These are phyloP conservation scores for Aselliscus stoliczkanus DNA, from an alignment of 2,797 vertebrate genomes.

Conservation along the genomic window DNA sequence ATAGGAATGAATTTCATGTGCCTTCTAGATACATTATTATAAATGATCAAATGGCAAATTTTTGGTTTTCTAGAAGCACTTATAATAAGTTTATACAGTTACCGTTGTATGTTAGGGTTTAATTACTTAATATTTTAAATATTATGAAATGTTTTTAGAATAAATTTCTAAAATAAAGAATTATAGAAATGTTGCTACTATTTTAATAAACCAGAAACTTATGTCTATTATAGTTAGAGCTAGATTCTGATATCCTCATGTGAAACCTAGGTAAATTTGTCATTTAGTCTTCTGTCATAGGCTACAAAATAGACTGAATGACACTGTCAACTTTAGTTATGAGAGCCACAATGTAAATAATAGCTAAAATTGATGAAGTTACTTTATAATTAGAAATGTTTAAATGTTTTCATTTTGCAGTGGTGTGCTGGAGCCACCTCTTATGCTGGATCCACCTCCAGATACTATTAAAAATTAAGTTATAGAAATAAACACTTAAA, in stretches of 20 bases:
- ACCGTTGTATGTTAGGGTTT: slow-evolving; percentile 2
- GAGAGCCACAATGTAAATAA: neutral
- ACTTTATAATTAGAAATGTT: neutral
- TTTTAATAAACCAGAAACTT: slow-evolving; percentile 2
- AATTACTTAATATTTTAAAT: slow-evolving; percentile 27
- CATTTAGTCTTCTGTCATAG: neutral
- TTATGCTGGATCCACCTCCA: neutral
- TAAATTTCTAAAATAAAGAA: slow-evolving; percentile 33
- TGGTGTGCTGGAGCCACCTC: neutral
- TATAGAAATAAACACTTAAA: neutral
- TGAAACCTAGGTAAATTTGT: slow-evolving; percentile 21
- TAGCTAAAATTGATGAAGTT: neutral
- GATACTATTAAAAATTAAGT: neutral
- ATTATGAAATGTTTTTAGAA: slow-evolving; percentile 6
- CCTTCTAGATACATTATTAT: neutral
- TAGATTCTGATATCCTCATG: neutral
- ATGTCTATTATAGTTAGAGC: neutral
- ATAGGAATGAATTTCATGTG: neutral
- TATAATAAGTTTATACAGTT: slow-evolving; percentile 12
- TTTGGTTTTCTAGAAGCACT: slow-evolving; percentile 19
- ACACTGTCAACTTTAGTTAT: neutral
- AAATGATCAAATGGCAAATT: neutral
- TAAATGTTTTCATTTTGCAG: neutral
- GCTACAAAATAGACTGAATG: neutral
- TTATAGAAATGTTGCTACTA: neutral